These are phyloP conservation scores for Erythrolamprus reginae DNA, from an alignment of 2,113 vertebrate species.

Conservation along the genomic window DNA sequence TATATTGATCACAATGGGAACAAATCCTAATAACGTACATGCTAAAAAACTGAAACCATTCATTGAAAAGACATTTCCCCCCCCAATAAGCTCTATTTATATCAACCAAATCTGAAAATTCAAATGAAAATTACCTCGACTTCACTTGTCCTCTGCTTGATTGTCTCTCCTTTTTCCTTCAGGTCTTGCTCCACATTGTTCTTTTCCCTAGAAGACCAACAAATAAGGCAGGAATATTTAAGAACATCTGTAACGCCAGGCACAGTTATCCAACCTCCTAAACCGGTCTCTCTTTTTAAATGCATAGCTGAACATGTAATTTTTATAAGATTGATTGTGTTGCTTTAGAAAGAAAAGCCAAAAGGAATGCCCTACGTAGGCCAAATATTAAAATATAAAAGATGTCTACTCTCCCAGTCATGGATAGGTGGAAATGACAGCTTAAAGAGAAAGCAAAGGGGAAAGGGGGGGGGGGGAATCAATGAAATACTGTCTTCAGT, in stretches of 20 bases:
- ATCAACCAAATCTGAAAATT: constrained; percentile 28
- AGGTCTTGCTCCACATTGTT: constrained; percentile 92
- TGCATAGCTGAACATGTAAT: constrained; percentile 78
- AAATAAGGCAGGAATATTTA: constrained; percentile 88
- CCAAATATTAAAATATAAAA: constrained; percentile 54
- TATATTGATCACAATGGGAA: neutral
- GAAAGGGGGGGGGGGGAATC: constrained; percentile 47
- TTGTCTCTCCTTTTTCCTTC: constrained; percentile 91
- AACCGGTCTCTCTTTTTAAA: constrained; percentile 77
- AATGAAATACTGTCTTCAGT: constrained; percentile 75
- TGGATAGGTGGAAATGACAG: constrained; percentile 69
- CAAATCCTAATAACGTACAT: neutral
- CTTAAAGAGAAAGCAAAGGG: constrained; percentile 67
- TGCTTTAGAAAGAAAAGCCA: constrained; percentile 57
- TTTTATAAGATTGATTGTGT: constrained; percentile 54
- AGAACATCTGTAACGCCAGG: constrained; percentile 80
- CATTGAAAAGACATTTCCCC: neutral
- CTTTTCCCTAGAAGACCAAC: constrained; percentile 97
- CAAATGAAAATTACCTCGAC: constrained; percentile 80
- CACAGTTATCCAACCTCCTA: constrained; percentile 76
- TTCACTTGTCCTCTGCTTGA: constrained; percentile 86
- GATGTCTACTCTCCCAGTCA: constrained; percentile 67
- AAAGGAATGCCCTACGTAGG: constrained; percentile 49
- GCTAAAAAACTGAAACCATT: neutral
- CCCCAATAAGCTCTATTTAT: neutral